Base-by-base conservation (phyloP, 64 coral and sea anemone species). In the Montipora capricornis region DNA sequence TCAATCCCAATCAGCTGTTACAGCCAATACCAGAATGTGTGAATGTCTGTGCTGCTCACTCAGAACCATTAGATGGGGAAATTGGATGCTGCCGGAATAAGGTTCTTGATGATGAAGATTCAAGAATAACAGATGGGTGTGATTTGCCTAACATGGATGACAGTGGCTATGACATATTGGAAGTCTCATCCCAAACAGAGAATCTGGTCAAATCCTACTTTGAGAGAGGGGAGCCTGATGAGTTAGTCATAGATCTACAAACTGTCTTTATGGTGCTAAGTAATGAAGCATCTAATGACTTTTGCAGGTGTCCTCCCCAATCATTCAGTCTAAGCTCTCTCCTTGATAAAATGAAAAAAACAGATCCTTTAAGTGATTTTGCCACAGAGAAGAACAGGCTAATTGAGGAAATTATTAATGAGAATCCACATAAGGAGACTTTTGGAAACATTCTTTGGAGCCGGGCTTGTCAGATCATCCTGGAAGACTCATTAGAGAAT, bases 211-310 rank as follows among this genome's bases (percentile, higher is more conserved):
- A 67, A 47, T 68, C 44, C 4, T 94, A 89, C 55, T 94, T 94
- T 94, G 92, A 89, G 10, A 95, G 93, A 86, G 88, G 87, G 29
- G 93, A 95, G 1, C 78, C 93, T 5, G 77, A 94, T 60, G 61
- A 87, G 11, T 8, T 87, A 3, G 22, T 69, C 61, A 87, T 87
- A 11, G 83, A 87, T 69, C 26, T 87, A 26, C 53, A 57, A 46
- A 87, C 83, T 13, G 83, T 87, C 2, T 69, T 26, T 44, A 66
- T 66, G 6, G 29, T 87, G 46, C 37, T 87, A 19, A 49, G 17
- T 19, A 10, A 87, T 71, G 83, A 87, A 44, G 61, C n/a, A 6
- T 69, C 2, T 1, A 37, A 68, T 46, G 20, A 87, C 16, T 87
- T 87, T 47, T 64, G 51, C n/a, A 87, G 61, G 24, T 68, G 44